These are phyloP conservation scores for Scaptodrosophila lebanonensis DNA, from an alignment of 1,140 invertebrate genomes.

Conservation along the genomic window DNA sequence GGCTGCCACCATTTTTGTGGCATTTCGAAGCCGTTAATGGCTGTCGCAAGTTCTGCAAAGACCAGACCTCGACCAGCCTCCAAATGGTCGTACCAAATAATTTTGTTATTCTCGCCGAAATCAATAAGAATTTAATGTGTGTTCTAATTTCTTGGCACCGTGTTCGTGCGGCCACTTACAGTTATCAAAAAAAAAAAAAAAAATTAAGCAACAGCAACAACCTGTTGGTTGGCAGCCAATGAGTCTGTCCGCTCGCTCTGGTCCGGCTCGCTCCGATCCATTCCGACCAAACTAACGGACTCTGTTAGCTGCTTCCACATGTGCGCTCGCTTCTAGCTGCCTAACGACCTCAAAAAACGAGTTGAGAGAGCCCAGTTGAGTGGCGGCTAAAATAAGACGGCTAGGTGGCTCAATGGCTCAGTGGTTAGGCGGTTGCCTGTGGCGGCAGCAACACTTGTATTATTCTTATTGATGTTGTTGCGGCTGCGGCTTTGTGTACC, in stretches of 20 bases:
- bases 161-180: constrained; percentile 30
- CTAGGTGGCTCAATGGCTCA: too few relatives aligned
- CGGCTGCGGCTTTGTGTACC: too few relatives aligned
- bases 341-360: constrained; percentile 50
- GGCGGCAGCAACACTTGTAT: too few relatives aligned
- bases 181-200: constrained; percentile 27
- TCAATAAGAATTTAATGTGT: constrained; percentile 46
- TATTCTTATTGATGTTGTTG: too few relatives aligned
- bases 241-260: not conserved
- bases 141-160: constrained; percentile 47
- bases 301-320: not conserved
- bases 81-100: too few relatives aligned
- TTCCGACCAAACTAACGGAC: constrained; percentile 9
- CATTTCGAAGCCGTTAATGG: too few relatives aligned
- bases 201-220: not conserved
- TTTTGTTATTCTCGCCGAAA: constrained; percentile 29
- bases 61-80: too few relatives aligned
- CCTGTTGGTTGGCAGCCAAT: not conserved
- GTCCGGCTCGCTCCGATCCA: not conserved
- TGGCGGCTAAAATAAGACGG: too few relatives aligned
- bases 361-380: constrained; percentile 10
- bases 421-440: too few relatives aligned
- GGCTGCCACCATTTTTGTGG: too few relatives aligned
- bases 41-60: too few relatives aligned
- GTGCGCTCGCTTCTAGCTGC: constrained; percentile 11